phyloP scores from a whole-genome alignment of 2,113 vertebrate species.

The Clinocottus analis region DNA sequence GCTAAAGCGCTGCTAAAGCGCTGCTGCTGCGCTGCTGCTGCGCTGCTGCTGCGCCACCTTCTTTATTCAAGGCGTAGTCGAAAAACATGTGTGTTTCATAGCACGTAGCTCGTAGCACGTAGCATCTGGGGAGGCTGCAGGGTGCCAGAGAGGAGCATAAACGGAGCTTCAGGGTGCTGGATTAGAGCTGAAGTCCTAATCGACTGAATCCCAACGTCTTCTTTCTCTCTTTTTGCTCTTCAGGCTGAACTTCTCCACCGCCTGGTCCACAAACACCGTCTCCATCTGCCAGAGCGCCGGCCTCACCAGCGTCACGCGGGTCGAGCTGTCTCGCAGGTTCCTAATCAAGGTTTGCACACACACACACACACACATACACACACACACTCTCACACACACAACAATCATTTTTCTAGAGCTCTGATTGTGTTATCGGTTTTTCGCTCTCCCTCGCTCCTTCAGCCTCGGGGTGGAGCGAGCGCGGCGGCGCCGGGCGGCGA shows the following conservation, averaged over 20 bases:
- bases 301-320: conserved; percentile 81
- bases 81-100: too few species aligned
- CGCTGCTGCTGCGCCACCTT: too few species aligned
- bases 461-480: conserved; percentile 59
- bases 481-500: conserved; percentile 49
- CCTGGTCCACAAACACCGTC: conserved; percentile 89
- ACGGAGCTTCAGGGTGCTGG: too few species aligned
- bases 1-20: too few species aligned
- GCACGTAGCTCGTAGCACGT: too few species aligned
- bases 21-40: too few species aligned
- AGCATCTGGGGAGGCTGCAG: too few species aligned
- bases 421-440: background rate
- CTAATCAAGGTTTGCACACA: conserved; percentile 84
- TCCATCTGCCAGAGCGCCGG: conserved; percentile 89
- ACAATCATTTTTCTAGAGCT: background rate
- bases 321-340: conserved; percentile 88
- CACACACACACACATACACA: background rate
- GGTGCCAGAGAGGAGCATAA: too few species aligned
- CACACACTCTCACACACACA: background rate
- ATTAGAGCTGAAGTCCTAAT: too few species aligned
- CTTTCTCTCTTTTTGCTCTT: too few species aligned
- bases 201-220: too few species aligned
- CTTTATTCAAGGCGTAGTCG: too few species aligned
- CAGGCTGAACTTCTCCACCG: conserved; percentile 92
- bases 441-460: background rate